Evolutionary conservation across 2,113 vertebrate genomes (phyloP).

Genomic region (Albula goreensis): DNA sequence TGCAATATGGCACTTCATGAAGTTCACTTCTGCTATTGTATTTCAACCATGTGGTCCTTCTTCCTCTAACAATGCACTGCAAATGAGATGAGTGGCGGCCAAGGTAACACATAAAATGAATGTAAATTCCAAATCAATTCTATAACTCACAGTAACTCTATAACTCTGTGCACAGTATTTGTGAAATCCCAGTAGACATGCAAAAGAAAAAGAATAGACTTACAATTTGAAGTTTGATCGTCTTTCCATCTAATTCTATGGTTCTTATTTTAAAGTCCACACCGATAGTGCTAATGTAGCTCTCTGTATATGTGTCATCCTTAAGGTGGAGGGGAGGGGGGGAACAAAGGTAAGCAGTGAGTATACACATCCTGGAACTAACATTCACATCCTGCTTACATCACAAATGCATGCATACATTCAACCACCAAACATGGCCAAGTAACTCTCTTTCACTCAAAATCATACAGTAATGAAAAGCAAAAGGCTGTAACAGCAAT

Average conservation of each 20-base stretch:
- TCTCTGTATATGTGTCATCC: slow-evolving; percentile 98
- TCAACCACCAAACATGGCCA: too few species aligned
- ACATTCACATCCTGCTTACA: neutral
- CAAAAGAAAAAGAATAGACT: slow-evolving; percentile 49
- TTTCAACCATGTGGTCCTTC: too few species aligned
- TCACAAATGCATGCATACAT: neutral
- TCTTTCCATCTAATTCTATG: slow-evolving; percentile 97
- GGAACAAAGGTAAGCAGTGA: slow-evolving; percentile 9
- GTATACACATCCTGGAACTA: slow-evolving; percentile 73
- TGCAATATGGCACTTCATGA: too few species aligned
- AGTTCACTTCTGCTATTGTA: too few species aligned
- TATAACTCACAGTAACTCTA: neutral
- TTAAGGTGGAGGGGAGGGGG: slow-evolving; percentile 52
- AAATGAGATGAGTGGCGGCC: too few species aligned
- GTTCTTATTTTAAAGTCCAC: slow-evolving; percentile 99
- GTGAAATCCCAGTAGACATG: neutral
- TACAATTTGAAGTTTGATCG: slow-evolving; percentile 98
- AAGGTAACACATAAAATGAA: neutral
- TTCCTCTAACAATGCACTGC: too few species aligned
- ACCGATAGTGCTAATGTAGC: slow-evolving; percentile 97
- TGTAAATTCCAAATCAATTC: slow-evolving; percentile 16
- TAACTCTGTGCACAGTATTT: neutral
- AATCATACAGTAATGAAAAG: too few species aligned
- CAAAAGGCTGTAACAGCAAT: too few species aligned
- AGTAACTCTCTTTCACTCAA: too few species aligned